phyloP scores from a whole-genome alignment of 2,888 invertebrate species.

The Acanthacorydalis orientalis region DNA sequence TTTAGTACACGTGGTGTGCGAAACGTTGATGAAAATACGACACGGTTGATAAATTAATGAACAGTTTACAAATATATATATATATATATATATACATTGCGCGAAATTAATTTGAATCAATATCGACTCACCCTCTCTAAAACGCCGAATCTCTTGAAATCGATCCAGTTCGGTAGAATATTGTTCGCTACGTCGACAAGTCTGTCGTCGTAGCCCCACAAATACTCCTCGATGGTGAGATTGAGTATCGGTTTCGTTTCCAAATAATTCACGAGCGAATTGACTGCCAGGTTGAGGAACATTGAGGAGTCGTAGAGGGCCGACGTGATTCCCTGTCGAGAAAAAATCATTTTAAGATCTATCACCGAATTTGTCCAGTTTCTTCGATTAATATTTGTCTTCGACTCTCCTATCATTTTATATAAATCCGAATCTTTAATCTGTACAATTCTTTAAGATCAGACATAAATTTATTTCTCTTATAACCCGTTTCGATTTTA shows the following conservation, averaged over 20 bases:
- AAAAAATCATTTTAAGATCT: constrained; percentile 3
- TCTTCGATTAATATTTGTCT: too few species aligned
- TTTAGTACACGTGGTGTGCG: too few species aligned
- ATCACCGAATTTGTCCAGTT: too few species aligned
- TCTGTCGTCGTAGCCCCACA: constrained; percentile 71
- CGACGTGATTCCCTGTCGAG: constrained; percentile 37
- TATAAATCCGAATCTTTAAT: too few species aligned
- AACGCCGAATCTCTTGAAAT: constrained; percentile 65
- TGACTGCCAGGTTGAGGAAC: constrained; percentile 40
- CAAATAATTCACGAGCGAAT: constrained; percentile 35
- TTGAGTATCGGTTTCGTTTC: constrained; percentile 44
- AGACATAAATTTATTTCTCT: too few species aligned
- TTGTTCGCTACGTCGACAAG: constrained; percentile 51
- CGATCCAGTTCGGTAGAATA: constrained; percentile 58
- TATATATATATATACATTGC: constrained; percentile 5
- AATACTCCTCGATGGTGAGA: constrained; percentile 46
- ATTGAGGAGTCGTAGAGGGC: constrained; percentile 32
- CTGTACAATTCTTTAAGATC: too few species aligned
- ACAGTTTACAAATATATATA: background rate
- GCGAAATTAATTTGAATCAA: too few species aligned
- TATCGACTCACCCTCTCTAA: constrained; percentile 55
- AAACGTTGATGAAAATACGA: too few species aligned
- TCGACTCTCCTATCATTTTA: too few species aligned
- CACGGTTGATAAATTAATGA: too few species aligned
- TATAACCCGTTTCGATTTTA: too few species aligned